A percentile compares a stretch with the other conserved stretches of the same genome.
phyloP scores from a whole-genome alignment of 1,140 invertebrate genomes.

The Paramacrobiotus metropolitanus region DNA sequence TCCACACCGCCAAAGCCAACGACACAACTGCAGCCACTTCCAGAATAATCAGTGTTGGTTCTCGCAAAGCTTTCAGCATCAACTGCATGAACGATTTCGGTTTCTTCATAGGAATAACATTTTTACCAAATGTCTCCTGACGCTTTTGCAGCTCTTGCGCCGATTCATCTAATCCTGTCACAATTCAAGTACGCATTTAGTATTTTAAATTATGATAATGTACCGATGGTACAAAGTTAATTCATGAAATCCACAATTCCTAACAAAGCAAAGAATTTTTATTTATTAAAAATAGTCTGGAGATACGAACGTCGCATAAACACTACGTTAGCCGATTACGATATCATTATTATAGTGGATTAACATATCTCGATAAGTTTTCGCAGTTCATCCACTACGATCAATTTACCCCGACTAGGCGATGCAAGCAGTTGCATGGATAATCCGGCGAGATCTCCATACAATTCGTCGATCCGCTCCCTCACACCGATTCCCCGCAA shows the following conservation, averaged over 20 bases:
- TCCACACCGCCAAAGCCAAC: slow-evolving; percentile 21
- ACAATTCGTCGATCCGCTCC: slow-evolving; percentile 47
- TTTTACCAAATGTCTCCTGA: slow-evolving; percentile 88
- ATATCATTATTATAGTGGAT: background rate
- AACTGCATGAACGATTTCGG: slow-evolving; percentile 94
- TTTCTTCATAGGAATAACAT: slow-evolving; percentile 93
- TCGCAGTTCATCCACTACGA: too few relatives aligned
- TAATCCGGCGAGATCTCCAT: slow-evolving; percentile 70
- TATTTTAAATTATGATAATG: too few relatives aligned
- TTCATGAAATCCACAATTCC: too few relatives aligned
- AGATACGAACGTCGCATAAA: slow-evolving; percentile 7
- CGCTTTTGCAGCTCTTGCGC: slow-evolving; percentile 61
- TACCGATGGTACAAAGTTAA: too few relatives aligned
- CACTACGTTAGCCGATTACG: background rate
- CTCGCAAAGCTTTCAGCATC: slow-evolving; percentile 96
- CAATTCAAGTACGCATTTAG: too few relatives aligned
- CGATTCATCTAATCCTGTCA: too few relatives aligned
- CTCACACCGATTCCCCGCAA: slow-evolving; percentile 64
- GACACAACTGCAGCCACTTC: slow-evolving; percentile 20
- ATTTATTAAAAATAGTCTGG: too few relatives aligned
- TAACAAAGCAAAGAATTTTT: too few relatives aligned
- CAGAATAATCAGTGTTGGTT: slow-evolving; percentile 86
- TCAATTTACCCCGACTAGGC: slow-evolving; percentile 60
- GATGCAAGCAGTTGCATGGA: slow-evolving; percentile 89
- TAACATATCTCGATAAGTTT: too few relatives aligned